phyloP scores from a whole-genome alignment of 2,888 invertebrate species.

The Chloroclystis v-ata region DNA sequence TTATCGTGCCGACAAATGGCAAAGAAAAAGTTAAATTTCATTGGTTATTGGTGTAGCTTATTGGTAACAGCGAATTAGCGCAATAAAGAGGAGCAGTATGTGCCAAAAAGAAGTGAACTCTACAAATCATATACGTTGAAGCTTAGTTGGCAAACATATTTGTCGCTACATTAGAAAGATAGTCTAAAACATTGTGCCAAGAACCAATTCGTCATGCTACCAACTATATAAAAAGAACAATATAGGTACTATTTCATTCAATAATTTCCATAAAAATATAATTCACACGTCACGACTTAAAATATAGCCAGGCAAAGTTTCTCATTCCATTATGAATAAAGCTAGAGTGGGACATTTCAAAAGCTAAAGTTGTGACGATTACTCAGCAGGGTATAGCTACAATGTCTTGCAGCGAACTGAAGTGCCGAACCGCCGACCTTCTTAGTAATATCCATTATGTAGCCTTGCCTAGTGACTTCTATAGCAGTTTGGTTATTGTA shows the following conservation, averaged over 20 bases:
- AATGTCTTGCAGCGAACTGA: slow-evolving; percentile 29
- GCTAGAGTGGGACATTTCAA: slow-evolving; percentile 51
- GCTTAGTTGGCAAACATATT: no score
- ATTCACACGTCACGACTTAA: slow-evolving; percentile 49
- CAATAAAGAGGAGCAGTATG: no score
- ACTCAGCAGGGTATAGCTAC: slow-evolving; percentile 55
- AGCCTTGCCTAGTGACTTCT: slow-evolving; percentile 1
- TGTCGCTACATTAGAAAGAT: no score
- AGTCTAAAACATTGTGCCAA: no score
- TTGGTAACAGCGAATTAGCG: no score
- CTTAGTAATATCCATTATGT: slow-evolving; percentile 15
- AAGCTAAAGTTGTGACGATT: slow-evolving; percentile 57
- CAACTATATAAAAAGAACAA: background rate
- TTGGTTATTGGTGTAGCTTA: no score
- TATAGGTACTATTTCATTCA: background rate
- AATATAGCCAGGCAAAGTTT: slow-evolving; percentile 42
- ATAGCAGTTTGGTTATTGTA: background rate
- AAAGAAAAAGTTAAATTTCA: no score
- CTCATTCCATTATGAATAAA: slow-evolving; percentile 57
- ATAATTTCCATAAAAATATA: slow-evolving; percentile 30
- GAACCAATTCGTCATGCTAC: background rate
- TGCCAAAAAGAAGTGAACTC: no score
- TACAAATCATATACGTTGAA: no score
- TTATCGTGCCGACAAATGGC: no score
- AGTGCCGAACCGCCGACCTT: slow-evolving; percentile 17